Conservation (phyloP, 2,888 invertebrate genomes). For the Hipparchia sbordonii region DNA sequence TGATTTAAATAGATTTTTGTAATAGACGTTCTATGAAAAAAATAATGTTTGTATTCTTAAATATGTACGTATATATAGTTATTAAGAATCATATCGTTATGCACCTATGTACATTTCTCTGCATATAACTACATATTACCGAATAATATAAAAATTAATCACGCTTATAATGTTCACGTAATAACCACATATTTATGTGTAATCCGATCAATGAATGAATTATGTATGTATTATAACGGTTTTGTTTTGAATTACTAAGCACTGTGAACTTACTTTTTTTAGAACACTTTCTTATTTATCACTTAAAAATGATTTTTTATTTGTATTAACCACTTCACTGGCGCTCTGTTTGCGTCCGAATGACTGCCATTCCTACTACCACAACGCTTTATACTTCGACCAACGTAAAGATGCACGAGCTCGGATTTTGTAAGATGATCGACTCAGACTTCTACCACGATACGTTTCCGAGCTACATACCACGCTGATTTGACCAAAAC, state of each 20-base stretch:
- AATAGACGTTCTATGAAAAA: not conserved
- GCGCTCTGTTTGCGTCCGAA: slow-evolving; percentile 77
- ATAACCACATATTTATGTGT: not conserved
- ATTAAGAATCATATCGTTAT: not conserved
- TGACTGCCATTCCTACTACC: slow-evolving; percentile 72
- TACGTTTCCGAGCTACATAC: slow-evolving; percentile 41
- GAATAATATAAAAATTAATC: slow-evolving; percentile 5
- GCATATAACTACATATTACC: not conserved
- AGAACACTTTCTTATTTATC: slow-evolving; percentile 61
- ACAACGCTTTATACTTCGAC: slow-evolving; percentile 78
- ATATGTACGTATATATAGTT: too few species aligned
- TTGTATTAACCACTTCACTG: slow-evolving; percentile 70
- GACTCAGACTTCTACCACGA: slow-evolving; percentile 68
- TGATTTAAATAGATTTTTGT: not conserved
- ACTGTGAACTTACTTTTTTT: slow-evolving; percentile 63
- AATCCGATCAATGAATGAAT: not conserved
- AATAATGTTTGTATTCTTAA: not conserved
- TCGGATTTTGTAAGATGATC: slow-evolving; percentile 79
- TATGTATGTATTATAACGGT: slow-evolving; percentile 5
- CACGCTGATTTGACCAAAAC: slow-evolving; percentile 41
- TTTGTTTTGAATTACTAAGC: slow-evolving; percentile 33
- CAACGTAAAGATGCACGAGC: slow-evolving; percentile 74
- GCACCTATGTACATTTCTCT: not conserved
- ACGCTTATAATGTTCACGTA: slow-evolving; percentile 9
- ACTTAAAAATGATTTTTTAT: slow-evolving; percentile 54